Percentiles rank a stretch among this genome's conserved stretches.
Conservation (phyloP, 1,140 invertebrate species). For the Musca domestica region DNA sequence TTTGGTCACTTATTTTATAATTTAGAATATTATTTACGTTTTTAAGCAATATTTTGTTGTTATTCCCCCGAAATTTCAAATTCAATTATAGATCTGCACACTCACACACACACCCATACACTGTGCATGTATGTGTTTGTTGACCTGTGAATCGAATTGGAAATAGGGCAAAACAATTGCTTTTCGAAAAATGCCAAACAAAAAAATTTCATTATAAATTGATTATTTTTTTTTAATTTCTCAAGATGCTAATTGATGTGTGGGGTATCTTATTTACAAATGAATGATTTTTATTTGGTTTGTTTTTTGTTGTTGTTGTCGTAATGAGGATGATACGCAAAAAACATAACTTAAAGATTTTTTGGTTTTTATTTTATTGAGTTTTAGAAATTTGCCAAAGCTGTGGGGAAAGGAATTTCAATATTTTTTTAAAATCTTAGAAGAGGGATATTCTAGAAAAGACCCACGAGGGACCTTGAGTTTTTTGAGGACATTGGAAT, state of each 20-base stretch:
- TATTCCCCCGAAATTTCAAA: constrained; percentile 29
- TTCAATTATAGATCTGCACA: no score
- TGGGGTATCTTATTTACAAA: not conserved
- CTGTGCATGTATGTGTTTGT: no score
- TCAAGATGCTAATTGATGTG: no score
- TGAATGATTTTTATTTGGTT: not conserved
- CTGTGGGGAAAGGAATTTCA: no score
- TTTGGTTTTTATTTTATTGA: not conserved
- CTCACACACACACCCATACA: no score
- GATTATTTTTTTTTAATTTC: not conserved
- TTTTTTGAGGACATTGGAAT: no score
- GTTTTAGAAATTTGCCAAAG: constrained; percentile 10
- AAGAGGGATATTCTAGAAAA: no score
- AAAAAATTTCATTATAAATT: not conserved
- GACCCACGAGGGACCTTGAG: no score
- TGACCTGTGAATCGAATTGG: no score
- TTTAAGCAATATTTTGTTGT: constrained; percentile 6
- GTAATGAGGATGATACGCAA: not conserved
- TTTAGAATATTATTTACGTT: constrained; percentile 23
- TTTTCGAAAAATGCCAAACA: constrained; percentile 17
- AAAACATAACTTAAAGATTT: not conserved
- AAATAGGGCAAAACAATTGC: constrained; percentile 1
- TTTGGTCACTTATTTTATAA: constrained; percentile 20
- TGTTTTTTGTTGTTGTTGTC: not conserved
- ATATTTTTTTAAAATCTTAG: no score